Evolutionary conservation across 2,888 invertebrate genomes (phyloP).

Genomic region (Drosophila rubida): DNA sequence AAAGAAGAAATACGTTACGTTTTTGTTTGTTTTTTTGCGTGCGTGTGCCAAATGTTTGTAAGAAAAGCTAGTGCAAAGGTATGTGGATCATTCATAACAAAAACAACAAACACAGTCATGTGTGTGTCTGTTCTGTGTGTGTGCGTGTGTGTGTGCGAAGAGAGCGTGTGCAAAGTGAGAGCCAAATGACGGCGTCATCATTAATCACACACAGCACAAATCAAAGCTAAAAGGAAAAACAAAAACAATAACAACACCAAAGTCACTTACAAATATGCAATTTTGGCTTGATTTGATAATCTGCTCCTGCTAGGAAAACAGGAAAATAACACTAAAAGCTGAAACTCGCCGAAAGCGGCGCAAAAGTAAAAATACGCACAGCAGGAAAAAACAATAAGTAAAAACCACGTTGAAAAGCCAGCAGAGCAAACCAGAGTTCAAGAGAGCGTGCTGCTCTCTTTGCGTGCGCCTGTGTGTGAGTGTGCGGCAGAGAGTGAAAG

Average conservation of each 20-base stretch:
- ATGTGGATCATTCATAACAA: conserved; percentile 50
- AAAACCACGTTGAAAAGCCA: conserved; percentile 72
- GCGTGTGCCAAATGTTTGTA: conserved; percentile 55
- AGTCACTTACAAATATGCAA: not conserved
- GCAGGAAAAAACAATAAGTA: conserved; percentile 27
- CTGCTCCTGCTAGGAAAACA: conserved; percentile 14
- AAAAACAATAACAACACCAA: conserved; percentile 32
- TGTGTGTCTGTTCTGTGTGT: conserved; percentile 6
- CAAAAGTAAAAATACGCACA: conserved; percentile 45
- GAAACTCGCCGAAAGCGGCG: conserved; percentile 29
- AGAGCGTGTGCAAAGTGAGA: conserved; percentile 37
- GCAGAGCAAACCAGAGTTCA: conserved; percentile 5
- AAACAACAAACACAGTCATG: conserved; percentile 21
- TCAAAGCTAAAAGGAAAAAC: not conserved
- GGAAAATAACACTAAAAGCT: not conserved
- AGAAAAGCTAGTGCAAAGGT: conserved; percentile 53
- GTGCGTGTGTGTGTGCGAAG: conserved; percentile 22
- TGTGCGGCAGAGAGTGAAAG: conserved; percentile 47
- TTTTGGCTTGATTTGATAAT: conserved; percentile 69
- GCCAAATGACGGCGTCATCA: conserved; percentile 22
- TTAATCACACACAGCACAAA: not conserved
- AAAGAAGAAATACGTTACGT: not conserved
- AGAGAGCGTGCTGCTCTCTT: not conserved
- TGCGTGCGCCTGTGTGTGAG: conserved; percentile 15
- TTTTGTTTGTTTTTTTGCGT: conserved; percentile 16